Percentiles rank a stretch among this genome's conserved stretches.
These are phyloP conservation scores for Sussaba pulchella DNA, from an alignment of 2,888 invertebrate species.

Conservation along the genomic window DNA sequence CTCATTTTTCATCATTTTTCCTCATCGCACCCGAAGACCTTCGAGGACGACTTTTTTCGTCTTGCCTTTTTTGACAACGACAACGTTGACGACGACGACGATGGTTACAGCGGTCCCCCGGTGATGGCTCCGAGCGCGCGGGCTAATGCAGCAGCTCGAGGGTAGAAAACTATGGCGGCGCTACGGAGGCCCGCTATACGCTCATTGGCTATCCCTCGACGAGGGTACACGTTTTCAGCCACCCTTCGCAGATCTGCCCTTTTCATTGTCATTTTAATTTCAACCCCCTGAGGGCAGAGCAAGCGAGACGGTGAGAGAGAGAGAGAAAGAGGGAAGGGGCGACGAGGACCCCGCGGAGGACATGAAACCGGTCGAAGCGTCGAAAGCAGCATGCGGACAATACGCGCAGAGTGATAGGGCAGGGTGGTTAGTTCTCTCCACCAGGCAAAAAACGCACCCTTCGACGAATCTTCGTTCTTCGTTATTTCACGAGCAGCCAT, in stretches of 20 bases:
- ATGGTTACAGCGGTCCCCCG: slow-evolving; percentile 42
- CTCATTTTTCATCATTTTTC: slow-evolving; percentile 39
- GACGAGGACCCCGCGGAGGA: slow-evolving; percentile 56
- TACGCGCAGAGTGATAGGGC: slow-evolving; percentile 13
- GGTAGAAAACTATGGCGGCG: slow-evolving; percentile 79
- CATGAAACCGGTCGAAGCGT: slow-evolving; percentile 72
- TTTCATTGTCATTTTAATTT: slow-evolving; percentile 84
- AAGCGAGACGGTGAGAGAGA: slow-evolving; percentile 70
- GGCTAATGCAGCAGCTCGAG: slow-evolving; percentile 60
- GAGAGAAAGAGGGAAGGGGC: slow-evolving; percentile 72
- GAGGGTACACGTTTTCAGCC: slow-evolving; percentile 81
- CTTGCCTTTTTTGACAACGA: slow-evolving; percentile 56
- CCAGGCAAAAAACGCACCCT: neutral
- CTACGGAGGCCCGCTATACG: slow-evolving; percentile 73
- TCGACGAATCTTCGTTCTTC: no score
- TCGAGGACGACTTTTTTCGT: slow-evolving; percentile 10
- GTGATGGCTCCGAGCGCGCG: slow-evolving; percentile 45
- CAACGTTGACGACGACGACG: slow-evolving; percentile 39
- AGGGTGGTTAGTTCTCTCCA: neutral
- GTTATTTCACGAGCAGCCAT: no score
- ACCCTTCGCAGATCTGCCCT: slow-evolving; percentile 81
- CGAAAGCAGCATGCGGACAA: slow-evolving; percentile 76
- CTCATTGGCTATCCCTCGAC: slow-evolving; percentile 80
- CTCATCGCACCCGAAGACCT: slow-evolving; percentile 38
- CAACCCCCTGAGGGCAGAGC: slow-evolving; percentile 74